Conservation (phyloP, 2,113 vertebrate genomes). For the Seriola rivoliana region DNA sequence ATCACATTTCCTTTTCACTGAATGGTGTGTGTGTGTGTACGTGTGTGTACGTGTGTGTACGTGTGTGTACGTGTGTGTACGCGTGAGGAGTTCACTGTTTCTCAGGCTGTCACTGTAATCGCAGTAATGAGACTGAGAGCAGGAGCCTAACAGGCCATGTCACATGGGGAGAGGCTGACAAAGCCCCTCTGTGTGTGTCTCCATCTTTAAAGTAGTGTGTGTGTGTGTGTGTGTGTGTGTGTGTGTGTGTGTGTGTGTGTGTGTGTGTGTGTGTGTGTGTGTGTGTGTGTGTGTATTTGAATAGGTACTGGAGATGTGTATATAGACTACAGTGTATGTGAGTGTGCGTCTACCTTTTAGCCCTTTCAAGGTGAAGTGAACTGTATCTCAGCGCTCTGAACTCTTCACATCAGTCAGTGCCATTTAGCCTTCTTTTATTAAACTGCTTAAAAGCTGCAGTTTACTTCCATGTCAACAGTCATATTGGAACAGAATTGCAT, state of each 20-base stretch:
- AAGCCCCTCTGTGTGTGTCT: slow-evolving; percentile 35
- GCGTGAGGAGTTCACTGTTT: slow-evolving; percentile 23
- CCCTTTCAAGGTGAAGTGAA: slow-evolving; percentile 28
- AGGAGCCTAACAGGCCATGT: slow-evolving; percentile 61
- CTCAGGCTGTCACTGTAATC: slow-evolving; percentile 71
- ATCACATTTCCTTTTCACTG: background rate
- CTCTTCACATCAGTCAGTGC: slow-evolving; percentile 3
- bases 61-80: background rate
- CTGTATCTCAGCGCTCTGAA: slow-evolving; percentile 7
- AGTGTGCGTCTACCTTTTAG: slow-evolving; percentile 5
- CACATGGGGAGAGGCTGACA: slow-evolving; percentile 63
- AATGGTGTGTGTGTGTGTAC: slow-evolving; percentile 1
- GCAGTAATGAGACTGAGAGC: slow-evolving; percentile 76
- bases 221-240: background rate
- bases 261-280: slow-evolving; percentile 17
- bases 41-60: background rate
- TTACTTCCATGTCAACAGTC: background rate
- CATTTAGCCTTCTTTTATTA: background rate
- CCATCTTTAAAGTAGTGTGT: slow-evolving; percentile 17
- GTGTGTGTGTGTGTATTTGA: background rate
- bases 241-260: slow-evolving; percentile 9
- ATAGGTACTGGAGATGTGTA: slow-evolving; percentile 16
- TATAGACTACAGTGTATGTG: background rate
- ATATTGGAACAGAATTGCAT: background rate
- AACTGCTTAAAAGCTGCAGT: background rate